Base-by-base conservation (phyloP, 2,888 invertebrate species). In the Zaprionus lineosus region DNA sequence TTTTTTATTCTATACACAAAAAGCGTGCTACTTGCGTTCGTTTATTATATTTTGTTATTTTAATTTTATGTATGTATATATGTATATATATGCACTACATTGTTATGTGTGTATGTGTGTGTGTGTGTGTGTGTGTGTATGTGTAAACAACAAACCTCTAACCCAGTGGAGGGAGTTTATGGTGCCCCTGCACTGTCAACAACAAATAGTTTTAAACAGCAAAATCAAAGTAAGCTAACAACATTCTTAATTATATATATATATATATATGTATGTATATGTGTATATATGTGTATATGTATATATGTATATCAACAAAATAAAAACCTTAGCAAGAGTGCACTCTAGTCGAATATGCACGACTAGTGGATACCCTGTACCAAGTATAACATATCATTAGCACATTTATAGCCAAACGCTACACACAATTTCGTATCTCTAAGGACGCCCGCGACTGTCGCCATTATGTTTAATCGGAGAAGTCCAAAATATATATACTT, bases 1-100 rank as follows among this genome's bases (percentile, higher is more conserved):
- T 12, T 52, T 12, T 24, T 15, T 40, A 44, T 59, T 84, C 67
- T 79, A 74, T 69, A 84, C 77, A 77, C 76, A 77, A 77, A 77
- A 77, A 77, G 76, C 76, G 85, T 77, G 76, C 76, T 70, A 78
- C 58, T 77, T 57, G 82, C 82, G 59, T 50, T 75, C 63, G n/a
- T n/a, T n/a, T n/a, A n/a, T n/a, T n/a, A n/a, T n/a, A n/a, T n/a
- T n/a, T n/a, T n/a, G n/a, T n/a, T n/a, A n/a, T n/a, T n/a, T n/a
- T n/a, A n/a, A 62, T 53, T 48, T 43, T 50, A 34, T 41, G 40
- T 51, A 40, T 74, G 41, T 47, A 19, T 48, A 18, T 43, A 39
- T 56, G 47, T 78, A 40, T 50, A 47, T 36, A 62, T 37, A 14
- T 3, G 19, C 19, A 19, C 19, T 19, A 19, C 19, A 19, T n/a